Evolutionary conservation across 1,140 invertebrate genomes (phyloP).

Genomic region (Augochlora pura): DNA sequence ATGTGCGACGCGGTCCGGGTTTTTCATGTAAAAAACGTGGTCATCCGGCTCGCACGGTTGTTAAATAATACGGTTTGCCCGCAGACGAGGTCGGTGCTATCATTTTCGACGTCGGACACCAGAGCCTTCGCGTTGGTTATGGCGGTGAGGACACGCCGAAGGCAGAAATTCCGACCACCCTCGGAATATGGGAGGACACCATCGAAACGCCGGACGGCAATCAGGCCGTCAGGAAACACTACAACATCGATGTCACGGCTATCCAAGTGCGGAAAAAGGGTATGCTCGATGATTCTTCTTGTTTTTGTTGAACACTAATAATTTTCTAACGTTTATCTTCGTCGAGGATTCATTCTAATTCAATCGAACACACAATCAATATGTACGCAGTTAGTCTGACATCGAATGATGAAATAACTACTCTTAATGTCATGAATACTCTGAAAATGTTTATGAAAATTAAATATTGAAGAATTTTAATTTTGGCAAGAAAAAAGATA

Average conservation of each 20-base stretch:
- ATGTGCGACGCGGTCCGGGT: conserved; percentile 56
- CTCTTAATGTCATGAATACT: no score
- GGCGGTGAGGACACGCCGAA: conserved; percentile 96
- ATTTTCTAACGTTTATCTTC: neutral
- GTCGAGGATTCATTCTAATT: no score
- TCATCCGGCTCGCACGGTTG: neutral
- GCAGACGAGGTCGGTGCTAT: conserved; percentile 89
- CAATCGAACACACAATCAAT: no score
- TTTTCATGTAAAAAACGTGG: conserved; percentile 28
- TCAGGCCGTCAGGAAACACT: conserved; percentile 66
- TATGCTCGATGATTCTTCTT: conserved; percentile 2
- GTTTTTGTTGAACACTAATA: neutral
- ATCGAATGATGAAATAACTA: no score
- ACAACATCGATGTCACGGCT: conserved; percentile 72
- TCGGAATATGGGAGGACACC: conserved; percentile 87
- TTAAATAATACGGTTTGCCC: conserved; percentile 29
- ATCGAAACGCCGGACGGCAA: conserved; percentile 68
- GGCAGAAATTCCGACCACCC: conserved; percentile 93
- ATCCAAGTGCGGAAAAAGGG: conserved; percentile 74
- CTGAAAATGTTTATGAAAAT: no score
- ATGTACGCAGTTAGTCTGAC: no score
- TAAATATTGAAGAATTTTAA: no score
- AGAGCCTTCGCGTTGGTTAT: conserved; percentile 90
- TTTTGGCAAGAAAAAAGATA: no score
- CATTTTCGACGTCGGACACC: conserved; percentile 89